These are phyloP conservation scores for Bostrychus sinensis DNA, from an alignment of 2,113 vertebrate genomes.

Conservation along the genomic window DNA sequence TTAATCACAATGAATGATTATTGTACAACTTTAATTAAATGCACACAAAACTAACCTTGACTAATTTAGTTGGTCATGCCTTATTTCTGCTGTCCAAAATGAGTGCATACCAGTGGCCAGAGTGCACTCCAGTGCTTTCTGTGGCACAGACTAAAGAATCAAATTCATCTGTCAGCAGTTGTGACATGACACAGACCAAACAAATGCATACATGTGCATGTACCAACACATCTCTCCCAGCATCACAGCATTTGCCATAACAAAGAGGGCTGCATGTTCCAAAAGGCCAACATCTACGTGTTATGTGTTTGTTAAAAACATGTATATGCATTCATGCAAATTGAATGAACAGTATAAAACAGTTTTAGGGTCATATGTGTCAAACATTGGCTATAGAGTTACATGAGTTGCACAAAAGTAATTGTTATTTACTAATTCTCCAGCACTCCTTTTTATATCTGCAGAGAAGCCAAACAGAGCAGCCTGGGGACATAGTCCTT, in stretches of 20 bases:
- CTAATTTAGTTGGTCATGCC: no score
- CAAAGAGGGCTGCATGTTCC: background rate
- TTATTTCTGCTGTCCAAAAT: conserved; percentile 1
- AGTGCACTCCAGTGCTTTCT: conserved; percentile 61
- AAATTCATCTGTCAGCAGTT: conserved; percentile 69
- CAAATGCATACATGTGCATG: conserved; percentile 19
- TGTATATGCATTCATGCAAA: background rate
- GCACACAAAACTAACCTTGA: background rate
- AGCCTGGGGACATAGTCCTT: no score
- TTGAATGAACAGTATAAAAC: background rate
- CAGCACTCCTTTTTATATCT: no score
- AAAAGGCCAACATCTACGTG: background rate
- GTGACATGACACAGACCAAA: conserved; percentile 22
- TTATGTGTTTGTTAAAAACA: background rate
- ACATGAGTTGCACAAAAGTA: background rate
- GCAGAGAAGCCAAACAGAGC: no score
- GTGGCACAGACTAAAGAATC: conserved; percentile 48
- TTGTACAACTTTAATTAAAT: background rate
- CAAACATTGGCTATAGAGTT: no score
- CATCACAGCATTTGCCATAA: background rate
- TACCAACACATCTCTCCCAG: background rate
- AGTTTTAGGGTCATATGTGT: no score
- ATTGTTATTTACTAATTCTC: background rate
- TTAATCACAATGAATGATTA: background rate
- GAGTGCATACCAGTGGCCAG: conserved; percentile 31